Evolutionary conservation across 2,113 vertebrate genomes (phyloP).

Genomic region (Capreolus pygargus): DNA sequence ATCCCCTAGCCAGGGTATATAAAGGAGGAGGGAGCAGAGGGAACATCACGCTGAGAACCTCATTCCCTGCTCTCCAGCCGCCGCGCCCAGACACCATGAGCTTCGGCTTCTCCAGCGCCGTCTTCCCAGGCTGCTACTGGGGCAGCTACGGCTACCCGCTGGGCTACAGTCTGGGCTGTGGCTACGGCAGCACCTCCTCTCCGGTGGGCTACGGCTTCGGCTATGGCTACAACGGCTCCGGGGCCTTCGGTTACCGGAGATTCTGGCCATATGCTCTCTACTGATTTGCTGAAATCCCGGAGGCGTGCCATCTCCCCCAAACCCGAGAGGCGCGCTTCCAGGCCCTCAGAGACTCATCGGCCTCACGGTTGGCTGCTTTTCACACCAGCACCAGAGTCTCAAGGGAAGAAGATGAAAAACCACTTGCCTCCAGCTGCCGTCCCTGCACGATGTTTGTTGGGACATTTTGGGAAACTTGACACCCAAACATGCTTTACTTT

Average conservation of each 20-base stretch:
- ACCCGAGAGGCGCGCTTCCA: background rate
- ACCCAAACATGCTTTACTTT: background rate
- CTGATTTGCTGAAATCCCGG: background rate
- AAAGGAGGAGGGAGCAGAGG: background rate
- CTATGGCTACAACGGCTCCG: constrained; percentile 65
- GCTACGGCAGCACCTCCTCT: constrained; percentile 60
- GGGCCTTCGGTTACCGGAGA: constrained; percentile 48
- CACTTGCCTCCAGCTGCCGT: background rate
- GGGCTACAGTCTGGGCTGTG: constrained; percentile 70
- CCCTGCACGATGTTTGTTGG: background rate
- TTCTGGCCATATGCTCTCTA: constrained; percentile 69
- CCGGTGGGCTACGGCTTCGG: constrained; percentile 64
- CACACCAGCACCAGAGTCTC: background rate
- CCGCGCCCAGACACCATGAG: background rate
- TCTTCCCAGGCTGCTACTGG: constrained; percentile 70
- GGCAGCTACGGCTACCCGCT: constrained; percentile 62
- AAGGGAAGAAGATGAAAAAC: background rate
- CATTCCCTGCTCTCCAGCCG: background rate
- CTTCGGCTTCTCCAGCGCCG: background rate
- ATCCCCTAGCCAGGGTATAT: constrained; percentile 32
- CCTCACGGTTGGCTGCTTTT: background rate
- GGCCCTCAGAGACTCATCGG: background rate
- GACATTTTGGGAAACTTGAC: background rate
- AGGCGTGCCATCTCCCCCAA: background rate
- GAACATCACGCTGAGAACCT: background rate